Evolutionary conservation across 2,888 invertebrate species (phyloP).

Genomic region (Noctua pronuba): DNA sequence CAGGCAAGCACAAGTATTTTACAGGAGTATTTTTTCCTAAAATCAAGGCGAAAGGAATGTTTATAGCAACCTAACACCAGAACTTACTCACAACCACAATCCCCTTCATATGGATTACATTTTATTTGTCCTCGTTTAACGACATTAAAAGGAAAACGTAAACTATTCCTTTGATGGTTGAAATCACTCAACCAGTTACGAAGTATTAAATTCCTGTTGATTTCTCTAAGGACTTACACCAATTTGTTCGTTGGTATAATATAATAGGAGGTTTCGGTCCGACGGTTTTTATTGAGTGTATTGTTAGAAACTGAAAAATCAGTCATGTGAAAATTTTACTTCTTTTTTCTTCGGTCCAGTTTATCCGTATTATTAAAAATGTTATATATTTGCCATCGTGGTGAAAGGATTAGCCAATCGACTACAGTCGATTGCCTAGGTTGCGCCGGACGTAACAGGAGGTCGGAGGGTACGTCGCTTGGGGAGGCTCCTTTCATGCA

Average conservation of each 20-base stretch:
- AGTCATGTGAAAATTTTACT: too few relatives aligned
- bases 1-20: too few relatives aligned
- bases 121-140: slow-evolving; percentile 35
- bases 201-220: slow-evolving; percentile 52
- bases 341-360: neutral
- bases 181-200: slow-evolving; percentile 38
- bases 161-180: slow-evolving; percentile 56
- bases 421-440: too few relatives aligned
- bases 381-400: too few relatives aligned
- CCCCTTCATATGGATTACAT: neutral
- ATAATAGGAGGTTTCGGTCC: neutral
- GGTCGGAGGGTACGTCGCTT: too few relatives aligned
- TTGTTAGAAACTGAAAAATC: neutral
- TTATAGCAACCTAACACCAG: neutral
- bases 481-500: too few relatives aligned
- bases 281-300: slow-evolving; percentile 7
- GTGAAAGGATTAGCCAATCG: too few relatives aligned
- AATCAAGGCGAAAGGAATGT: too few relatives aligned
- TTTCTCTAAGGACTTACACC: slow-evolving; percentile 45
- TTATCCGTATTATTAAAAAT: neutral
- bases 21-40: too few relatives aligned
- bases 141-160: slow-evolving; percentile 40
- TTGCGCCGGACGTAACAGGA: too few relatives aligned
- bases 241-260: slow-evolving; percentile 27
- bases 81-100: neutral